A percentile compares a stretch with the other conserved stretches of the same genome.
These are phyloP conservation scores for Hoplias malabaricus DNA, from an alignment of 2,113 vertebrate genomes.

Conservation along the genomic window DNA sequence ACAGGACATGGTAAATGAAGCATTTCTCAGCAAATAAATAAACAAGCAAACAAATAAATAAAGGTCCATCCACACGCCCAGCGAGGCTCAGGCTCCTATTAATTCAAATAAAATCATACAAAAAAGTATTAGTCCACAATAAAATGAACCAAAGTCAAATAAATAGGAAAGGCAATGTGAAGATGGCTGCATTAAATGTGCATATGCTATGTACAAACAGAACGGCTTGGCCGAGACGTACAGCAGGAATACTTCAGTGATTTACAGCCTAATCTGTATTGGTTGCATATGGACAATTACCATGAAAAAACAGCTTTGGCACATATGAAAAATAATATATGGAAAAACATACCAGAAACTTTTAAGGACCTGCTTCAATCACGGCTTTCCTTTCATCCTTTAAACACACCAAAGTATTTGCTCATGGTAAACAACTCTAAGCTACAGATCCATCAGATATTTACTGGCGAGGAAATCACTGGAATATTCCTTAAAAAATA, in stretches of 20 bases:
- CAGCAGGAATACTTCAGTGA: conserved; percentile 8
- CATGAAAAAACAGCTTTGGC: background rate
- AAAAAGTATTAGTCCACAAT: conserved; percentile 19
- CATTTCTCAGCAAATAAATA: conserved; percentile 25
- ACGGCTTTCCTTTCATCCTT: background rate
- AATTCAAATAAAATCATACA: conserved; percentile 27
- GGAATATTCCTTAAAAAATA: background rate
- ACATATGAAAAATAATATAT: background rate
- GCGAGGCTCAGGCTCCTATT: conserved; percentile 16
- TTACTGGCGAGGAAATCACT: background rate
- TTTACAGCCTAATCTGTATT: background rate
- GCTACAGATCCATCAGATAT: background rate
- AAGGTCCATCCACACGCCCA: conserved; percentile 35
- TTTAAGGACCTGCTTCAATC: background rate
- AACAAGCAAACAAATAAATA: conserved; percentile 39
- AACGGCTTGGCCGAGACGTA: conserved; percentile 51
- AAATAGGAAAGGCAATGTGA: conserved; percentile 28
- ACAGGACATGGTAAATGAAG: conserved; percentile 20
- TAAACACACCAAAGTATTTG: background rate
- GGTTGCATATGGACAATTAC: background rate
- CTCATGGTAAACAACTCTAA: background rate
- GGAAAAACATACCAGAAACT: background rate
- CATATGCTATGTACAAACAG: conserved; percentile 65
- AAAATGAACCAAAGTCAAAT: conserved; percentile 39
- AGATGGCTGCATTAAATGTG: conserved; percentile 54